A percentile compares a stretch with the other conserved stretches of the same genome.
phyloP scores from a whole-genome alignment of 2,888 invertebrate species.

The Criorhina ranunculi region DNA sequence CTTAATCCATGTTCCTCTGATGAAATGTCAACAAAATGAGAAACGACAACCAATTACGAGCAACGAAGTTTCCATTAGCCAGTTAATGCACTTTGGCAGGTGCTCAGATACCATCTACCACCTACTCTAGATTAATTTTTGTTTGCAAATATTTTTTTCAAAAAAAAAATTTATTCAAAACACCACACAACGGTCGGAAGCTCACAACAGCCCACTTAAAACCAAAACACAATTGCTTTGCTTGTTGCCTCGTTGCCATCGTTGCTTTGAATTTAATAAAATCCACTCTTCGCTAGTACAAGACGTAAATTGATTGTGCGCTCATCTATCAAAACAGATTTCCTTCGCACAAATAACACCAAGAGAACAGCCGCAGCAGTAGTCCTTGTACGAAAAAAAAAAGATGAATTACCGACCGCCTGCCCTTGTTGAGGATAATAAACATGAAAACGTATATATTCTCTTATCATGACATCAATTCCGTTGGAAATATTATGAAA shows the following conservation, averaged over 20 bases:
- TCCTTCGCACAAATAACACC: constrained; percentile 11
- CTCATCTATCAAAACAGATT: constrained; percentile 59
- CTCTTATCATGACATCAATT: constrained; percentile 32
- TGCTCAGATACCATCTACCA: constrained; percentile 18
- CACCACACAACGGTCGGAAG: constrained; percentile 12
- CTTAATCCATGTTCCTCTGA: background rate
- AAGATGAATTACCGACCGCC: constrained; percentile 48
- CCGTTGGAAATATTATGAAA: constrained; percentile 34
- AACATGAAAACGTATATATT: constrained; percentile 50
- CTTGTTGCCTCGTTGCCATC: background rate
- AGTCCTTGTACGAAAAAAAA: constrained; percentile 39
- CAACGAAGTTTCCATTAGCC: constrained; percentile 11
- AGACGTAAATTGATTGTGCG: constrained; percentile 59
- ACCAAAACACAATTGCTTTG: constrained; percentile 22
- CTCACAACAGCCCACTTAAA: constrained; percentile 36
- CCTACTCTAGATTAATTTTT: constrained; percentile 9
- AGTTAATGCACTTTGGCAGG: constrained; percentile 33
- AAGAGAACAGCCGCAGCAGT: constrained; percentile 13
- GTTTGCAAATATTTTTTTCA: constrained; percentile 19
- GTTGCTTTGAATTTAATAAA: constrained; percentile 51
- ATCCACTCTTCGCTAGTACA: constrained; percentile 45
- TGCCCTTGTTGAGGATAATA: constrained; percentile 32
- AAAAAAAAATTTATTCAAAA: constrained; percentile 19
- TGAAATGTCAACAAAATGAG: constrained; percentile 34
- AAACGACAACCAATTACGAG: constrained; percentile 29